Conservation (phyloP, 2,113 vertebrate genomes). For the Daubentonia madagascariensis region DNA sequence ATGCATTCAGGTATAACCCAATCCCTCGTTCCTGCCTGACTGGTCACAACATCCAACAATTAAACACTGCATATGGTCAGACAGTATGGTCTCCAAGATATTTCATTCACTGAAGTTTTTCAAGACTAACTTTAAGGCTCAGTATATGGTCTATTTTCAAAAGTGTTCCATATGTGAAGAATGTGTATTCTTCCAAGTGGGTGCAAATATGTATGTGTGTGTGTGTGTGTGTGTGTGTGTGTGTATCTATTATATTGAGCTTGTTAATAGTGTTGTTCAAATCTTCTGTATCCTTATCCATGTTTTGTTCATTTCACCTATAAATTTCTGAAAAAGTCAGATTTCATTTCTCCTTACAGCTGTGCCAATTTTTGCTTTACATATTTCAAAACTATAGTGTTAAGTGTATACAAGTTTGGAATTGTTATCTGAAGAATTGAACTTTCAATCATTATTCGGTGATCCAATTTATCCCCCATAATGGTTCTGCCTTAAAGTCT, state of each 20-base stretch:
- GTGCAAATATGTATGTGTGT: neutral
- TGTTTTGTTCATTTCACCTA: neutral
- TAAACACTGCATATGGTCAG: neutral
- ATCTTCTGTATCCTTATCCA: neutral
- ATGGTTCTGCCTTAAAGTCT: neutral
- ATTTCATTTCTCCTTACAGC: slow-evolving; percentile 13
- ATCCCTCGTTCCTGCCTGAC: neutral
- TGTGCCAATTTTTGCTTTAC: neutral
- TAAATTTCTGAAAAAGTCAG: slow-evolving; percentile 26
- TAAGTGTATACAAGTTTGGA: neutral
- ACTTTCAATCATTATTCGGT: neutral
- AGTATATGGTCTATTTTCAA: slow-evolving; percentile 34
- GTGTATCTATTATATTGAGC: neutral
- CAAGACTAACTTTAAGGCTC: neutral
- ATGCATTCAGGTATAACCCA: neutral
- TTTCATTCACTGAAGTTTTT: neutral
- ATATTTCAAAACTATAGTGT: neutral
- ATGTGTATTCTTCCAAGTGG: neutral
- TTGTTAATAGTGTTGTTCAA: neutral
- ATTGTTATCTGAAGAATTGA: neutral
- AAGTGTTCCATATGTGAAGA: neutral
- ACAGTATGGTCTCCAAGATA: neutral
- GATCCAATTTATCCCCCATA: neutral
- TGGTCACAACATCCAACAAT: neutral
- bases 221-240: neutral